phyloP scores from a whole-genome alignment of 1,140 invertebrate species.

The Physella acuta region DNA sequence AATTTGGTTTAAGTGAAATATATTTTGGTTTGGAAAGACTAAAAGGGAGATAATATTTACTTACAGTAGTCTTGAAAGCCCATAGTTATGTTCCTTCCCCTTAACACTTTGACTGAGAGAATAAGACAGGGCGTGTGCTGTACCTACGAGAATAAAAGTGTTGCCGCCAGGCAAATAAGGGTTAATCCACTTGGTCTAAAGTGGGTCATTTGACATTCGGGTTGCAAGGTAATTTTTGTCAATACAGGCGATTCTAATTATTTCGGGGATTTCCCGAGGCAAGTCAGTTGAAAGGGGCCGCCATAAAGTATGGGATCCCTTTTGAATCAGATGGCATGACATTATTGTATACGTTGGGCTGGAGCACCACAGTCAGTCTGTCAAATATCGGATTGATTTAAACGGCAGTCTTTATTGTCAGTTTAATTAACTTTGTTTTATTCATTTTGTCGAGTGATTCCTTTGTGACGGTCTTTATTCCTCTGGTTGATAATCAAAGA shows the following conservation, averaged over 20 bases:
- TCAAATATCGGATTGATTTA: too few species aligned
- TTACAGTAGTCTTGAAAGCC: constrained; percentile 49
- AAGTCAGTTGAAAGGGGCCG: background rate
- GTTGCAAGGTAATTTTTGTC: background rate
- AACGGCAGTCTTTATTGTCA: too few species aligned
- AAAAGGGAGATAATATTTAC: background rate
- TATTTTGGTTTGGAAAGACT: background rate
- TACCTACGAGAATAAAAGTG: constrained; percentile 32
- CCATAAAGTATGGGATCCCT: background rate
- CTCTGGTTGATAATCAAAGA: too few species aligned
- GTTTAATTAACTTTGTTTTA: too few species aligned
- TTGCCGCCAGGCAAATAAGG: too few species aligned
- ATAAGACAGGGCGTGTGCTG: constrained; percentile 50
- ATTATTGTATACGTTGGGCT: too few species aligned
- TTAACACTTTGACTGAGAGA: constrained; percentile 41
- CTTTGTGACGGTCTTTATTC: too few species aligned
- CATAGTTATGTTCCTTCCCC: constrained; percentile 46
- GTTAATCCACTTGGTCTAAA: too few species aligned
- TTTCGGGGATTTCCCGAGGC: background rate
- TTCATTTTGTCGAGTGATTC: too few species aligned
- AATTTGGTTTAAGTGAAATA: too few species aligned
- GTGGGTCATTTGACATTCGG: background rate
- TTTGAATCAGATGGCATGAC: too few species aligned
- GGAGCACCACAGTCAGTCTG: too few species aligned
- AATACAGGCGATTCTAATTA: background rate